Base-by-base conservation (phyloP, 2,113 vertebrate genomes). In the Ceyx cyanopectus region DNA sequence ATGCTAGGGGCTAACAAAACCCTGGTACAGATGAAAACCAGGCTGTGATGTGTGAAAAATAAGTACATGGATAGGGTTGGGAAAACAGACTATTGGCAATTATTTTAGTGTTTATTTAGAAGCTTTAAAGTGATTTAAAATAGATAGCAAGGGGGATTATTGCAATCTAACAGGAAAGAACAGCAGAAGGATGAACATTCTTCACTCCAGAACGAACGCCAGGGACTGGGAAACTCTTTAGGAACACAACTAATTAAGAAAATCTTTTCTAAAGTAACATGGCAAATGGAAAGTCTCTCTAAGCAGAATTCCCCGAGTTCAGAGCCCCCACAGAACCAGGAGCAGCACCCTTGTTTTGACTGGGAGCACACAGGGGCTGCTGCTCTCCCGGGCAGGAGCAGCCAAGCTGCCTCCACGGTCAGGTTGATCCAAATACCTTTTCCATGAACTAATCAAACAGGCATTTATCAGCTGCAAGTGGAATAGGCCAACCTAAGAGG, bases 401-500 rank as follows among this genome's bases (percentile, higher is more conserved):
- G 80, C 57, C 81, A 61, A 72, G 87, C 70, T 73, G 78, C 86
- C 70, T 69, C 70, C 63, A 9, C 2, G 0, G 22, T 23, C 88
- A 90, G 66, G 76, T 87, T 78, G 73, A 68, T 27, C 77, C 77
- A 81, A 79, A 95, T 67, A 74, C 68, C 85, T 94, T 82, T 80
- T 51, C 87, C 91, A 87, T 90, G 68, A 94, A 81, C 89, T 74
- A 67, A 93, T 73, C 85, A 67, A 85, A 45, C 1, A 43, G 48
- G 78, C 78, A 77, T 77, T 91, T 70, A 92, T 95, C 81, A 76
- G 67, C 73, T 7, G 21, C 22, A 86, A 73, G 81, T 85, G 45
- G 81, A 93, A 79, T 14, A 68, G 0, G 0, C 61, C 63, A 68
- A 85, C 29, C 37, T 41, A 81, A 34, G 20, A 48, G 41, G 32